These are phyloP conservation scores for Elaphurus davidianus DNA, from an alignment of 2,113 vertebrate genomes.

Conservation along the genomic window DNA sequence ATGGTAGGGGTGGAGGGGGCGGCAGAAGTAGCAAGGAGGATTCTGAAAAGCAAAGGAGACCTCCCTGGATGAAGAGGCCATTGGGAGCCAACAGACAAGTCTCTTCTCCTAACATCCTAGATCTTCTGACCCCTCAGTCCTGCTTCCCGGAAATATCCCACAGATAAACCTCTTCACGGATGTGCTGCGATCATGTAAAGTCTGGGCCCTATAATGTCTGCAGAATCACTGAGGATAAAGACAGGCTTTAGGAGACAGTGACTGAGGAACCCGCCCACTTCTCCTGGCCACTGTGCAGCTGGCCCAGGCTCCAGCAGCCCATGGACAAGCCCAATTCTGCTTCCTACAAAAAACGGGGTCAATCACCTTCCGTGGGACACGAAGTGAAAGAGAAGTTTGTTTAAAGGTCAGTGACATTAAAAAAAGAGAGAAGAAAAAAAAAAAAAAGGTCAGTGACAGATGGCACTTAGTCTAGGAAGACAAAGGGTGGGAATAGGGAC, in stretches of 20 bases:
- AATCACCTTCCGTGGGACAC: neutral
- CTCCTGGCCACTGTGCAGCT: neutral
- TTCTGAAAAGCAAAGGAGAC: neutral
- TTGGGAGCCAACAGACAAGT: neutral
- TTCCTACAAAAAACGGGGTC: neutral
- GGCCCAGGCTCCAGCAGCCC: neutral
- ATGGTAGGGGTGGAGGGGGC: neutral
- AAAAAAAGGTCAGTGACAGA: neutral
- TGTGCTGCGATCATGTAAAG: neutral
- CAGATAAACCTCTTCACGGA: neutral
- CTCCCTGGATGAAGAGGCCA: neutral
- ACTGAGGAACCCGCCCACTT: neutral
- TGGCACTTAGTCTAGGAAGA: neutral
- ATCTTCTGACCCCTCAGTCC: neutral
- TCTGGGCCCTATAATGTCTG: neutral
- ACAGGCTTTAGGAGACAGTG: neutral
- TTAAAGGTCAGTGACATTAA: neutral
- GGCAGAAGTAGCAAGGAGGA: neutral
- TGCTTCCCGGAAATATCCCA: neutral
- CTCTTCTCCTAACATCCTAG: neutral
- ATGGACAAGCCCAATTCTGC: neutral
- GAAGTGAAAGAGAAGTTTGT: neutral
- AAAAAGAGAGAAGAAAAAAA: too few relatives aligned
- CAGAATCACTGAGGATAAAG: neutral
- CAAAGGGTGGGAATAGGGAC: neutral